These are phyloP conservation scores for Grantiella picta DNA, from an alignment of 2,113 vertebrate genomes.

Conservation along the genomic window DNA sequence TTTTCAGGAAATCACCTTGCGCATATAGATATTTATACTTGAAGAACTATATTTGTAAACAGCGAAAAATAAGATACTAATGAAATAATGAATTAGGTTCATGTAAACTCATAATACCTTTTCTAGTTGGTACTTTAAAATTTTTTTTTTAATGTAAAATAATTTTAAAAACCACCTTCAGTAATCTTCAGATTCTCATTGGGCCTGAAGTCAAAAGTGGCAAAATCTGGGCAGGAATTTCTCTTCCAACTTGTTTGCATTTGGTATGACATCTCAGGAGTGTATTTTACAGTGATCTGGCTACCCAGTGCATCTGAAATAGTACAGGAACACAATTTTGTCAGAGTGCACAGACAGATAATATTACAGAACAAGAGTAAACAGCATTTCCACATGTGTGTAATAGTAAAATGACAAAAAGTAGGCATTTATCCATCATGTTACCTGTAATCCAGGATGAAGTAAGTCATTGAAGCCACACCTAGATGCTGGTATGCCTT, in stretches of 20 bases:
- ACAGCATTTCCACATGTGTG: background rate
- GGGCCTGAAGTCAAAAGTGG: background rate
- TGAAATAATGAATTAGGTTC: background rate
- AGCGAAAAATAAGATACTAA: background rate
- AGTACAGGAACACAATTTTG: background rate
- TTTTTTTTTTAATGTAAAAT: background rate
- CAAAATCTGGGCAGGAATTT: background rate
- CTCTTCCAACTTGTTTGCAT: background rate
- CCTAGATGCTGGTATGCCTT: constrained; percentile 24
- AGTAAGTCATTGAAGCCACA: constrained; percentile 40
- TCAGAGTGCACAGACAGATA: background rate
- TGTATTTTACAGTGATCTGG: background rate
- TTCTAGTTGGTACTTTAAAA: background rate
- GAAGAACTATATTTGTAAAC: background rate
- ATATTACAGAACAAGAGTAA: background rate
- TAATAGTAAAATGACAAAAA: background rate
- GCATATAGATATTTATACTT: background rate
- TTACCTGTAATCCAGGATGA: constrained; percentile 34
- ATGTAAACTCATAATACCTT: background rate
- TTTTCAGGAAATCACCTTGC: background rate
- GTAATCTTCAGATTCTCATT: background rate
- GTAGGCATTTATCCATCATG: background rate
- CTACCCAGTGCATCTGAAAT: background rate
- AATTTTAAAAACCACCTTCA: fast-evolving
- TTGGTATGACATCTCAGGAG: background rate